A percentile compares a stretch with the other conserved stretches of the same genome.
Conservation (phyloP, 1,140 invertebrate species). For the Cylas formicarius region DNA sequence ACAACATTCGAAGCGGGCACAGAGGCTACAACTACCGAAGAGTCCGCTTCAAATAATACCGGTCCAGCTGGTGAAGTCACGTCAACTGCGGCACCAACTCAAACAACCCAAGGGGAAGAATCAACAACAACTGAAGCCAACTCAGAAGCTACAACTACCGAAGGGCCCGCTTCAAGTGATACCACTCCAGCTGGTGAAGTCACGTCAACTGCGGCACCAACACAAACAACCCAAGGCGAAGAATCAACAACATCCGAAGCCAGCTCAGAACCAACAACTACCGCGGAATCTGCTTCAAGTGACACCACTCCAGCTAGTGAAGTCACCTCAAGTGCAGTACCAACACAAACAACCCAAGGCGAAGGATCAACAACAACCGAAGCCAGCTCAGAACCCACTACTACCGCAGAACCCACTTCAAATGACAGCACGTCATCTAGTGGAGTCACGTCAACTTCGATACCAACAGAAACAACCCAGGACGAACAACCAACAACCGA, state of each 20-base stretch:
- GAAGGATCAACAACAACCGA: neutral
- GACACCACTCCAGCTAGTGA: neutral
- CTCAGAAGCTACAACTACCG: slow-evolving; percentile 1
- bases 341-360: neutral
- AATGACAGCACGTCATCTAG: neutral
- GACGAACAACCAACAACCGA: neutral
- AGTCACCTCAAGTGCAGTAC: neutral
- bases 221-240: neutral
- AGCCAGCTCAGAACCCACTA: too few species aligned
- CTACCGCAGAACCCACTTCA: neutral
- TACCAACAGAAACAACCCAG: neutral
- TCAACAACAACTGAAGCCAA: neutral
- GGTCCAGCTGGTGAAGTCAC: neutral
- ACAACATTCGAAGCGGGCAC: neutral
- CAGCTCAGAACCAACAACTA: neutral
- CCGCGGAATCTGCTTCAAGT: neutral
- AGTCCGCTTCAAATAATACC: neutral
- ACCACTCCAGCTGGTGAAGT: too few species aligned
- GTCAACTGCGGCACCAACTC: neutral
- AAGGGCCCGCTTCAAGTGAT: neutral
- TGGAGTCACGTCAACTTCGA: neutral
- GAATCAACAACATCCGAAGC: neutral
- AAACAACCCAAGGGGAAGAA: neutral
- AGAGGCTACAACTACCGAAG: neutral
- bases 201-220: neutral